Conservation (phyloP, 2,797 vertebrate species). For the Pseudochaenichthys georgianus region DNA sequence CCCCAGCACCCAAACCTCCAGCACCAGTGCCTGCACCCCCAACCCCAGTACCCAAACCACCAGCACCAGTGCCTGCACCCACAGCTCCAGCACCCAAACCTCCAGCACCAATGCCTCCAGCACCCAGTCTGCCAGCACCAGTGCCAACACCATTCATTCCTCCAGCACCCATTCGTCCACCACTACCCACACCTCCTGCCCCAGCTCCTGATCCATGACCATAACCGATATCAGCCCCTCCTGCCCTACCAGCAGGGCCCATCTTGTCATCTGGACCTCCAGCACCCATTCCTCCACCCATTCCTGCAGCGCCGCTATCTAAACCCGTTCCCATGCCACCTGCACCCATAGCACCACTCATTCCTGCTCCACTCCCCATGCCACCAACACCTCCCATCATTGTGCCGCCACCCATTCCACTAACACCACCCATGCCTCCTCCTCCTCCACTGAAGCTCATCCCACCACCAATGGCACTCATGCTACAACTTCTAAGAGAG, state of each 20-base stretch:
- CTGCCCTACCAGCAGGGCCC: slow-evolving; percentile 30
- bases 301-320: slow-evolving; percentile 33
- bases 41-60: neutral
- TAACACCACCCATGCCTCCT: slow-evolving; percentile 47
- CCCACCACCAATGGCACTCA: slow-evolving; percentile 63
- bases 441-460: slow-evolving; percentile 62
- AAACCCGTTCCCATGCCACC: slow-evolving; percentile 25
- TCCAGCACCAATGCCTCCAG: neutral
- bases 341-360: slow-evolving; percentile 30
- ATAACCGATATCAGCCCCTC: slow-evolving; percentile 17
- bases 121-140: neutral
- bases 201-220: slow-evolving; percentile 27
- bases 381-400: slow-evolving; percentile 40
- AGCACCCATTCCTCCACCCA: slow-evolving; percentile 48
- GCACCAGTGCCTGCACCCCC: neutral
- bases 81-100: neutral
- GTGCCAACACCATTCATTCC: neutral
- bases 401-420: slow-evolving; percentile 50
- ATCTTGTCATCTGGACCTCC: slow-evolving; percentile 22
- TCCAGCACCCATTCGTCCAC: slow-evolving; percentile 17
- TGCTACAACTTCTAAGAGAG: slow-evolving; percentile 71
- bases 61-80: neutral
- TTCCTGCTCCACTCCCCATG: slow-evolving; percentile 31
- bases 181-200: slow-evolving; percentile 13
- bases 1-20: neutral